Conservation (phyloP, 1,140 invertebrate genomes). For the Sipha flava region DNA sequence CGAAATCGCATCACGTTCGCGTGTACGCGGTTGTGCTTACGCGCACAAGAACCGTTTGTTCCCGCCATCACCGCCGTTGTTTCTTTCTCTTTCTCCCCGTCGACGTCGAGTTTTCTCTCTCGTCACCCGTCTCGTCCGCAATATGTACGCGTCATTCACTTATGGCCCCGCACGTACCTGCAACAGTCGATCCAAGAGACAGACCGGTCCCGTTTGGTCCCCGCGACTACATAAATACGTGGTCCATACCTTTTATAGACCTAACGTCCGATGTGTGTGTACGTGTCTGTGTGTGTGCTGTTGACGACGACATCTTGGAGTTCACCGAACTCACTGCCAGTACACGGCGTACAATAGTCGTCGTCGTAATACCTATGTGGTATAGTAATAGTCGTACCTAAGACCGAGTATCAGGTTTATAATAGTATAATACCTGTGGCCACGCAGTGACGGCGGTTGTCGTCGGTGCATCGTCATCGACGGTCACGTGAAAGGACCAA, state of each 20-base stretch:
- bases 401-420: no score
- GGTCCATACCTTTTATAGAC: constrained; percentile 7
- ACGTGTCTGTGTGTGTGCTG: background rate
- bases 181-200: background rate
- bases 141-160: background rate
- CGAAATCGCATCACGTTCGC: constrained; percentile 23
- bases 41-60: background rate
- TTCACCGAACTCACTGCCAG: background rate
- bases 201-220: background rate
- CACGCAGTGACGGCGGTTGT: no score
- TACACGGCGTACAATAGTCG: background rate
- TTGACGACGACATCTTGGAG: background rate
- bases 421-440: no score
- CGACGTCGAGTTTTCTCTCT: no score
- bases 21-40: no score
- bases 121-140: background rate
- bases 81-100: background rate
- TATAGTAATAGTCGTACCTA: background rate
- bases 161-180: no score
- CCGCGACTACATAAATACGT: background rate
- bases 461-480: no score
- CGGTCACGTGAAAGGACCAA: no score
- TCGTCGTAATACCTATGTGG: background rate
- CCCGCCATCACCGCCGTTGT: background rate
- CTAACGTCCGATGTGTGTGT: background rate